phyloP scores from a whole-genome alignment of 2,888 invertebrate species.

The Lutraria lutraria region DNA sequence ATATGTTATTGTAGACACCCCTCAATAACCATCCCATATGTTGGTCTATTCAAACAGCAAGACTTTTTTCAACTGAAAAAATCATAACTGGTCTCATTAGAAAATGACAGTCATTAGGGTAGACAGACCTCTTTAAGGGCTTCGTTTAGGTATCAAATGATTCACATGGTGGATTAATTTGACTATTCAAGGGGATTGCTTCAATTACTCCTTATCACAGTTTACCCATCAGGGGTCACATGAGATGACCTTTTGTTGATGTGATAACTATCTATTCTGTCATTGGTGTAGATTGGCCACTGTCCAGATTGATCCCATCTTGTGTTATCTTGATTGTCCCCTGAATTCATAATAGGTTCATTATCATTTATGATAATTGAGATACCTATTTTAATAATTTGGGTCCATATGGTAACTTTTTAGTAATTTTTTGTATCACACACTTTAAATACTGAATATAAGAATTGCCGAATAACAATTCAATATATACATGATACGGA shows the following conservation, averaged over 20 bases:
- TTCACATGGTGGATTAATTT: background rate
- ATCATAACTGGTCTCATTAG: background rate
- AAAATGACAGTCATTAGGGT: background rate
- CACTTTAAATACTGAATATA: no score
- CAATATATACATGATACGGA: no score
- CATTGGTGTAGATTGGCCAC: background rate
- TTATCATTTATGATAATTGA: no score
- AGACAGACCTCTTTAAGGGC: background rate
- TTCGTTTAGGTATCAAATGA: background rate
- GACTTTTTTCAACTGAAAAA: background rate
- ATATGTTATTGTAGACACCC: background rate
- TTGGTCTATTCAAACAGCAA: background rate
- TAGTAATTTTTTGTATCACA: no score
- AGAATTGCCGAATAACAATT: no score
- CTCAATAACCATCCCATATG: background rate
- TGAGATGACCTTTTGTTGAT: background rate
- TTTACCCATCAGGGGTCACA: background rate
- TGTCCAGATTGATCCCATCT: background rate
- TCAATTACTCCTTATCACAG: slow-evolving; percentile 5
- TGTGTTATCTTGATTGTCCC: background rate
- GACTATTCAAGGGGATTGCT: background rate
- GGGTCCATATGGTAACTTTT: no score
- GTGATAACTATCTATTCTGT: background rate
- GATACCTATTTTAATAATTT: no score
- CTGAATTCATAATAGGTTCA: background rate